A percentile compares a stretch with the other conserved stretches of the same genome.
phyloP scores from a whole-genome alignment of 2,888 invertebrate species.

The Vanessa cardui region DNA sequence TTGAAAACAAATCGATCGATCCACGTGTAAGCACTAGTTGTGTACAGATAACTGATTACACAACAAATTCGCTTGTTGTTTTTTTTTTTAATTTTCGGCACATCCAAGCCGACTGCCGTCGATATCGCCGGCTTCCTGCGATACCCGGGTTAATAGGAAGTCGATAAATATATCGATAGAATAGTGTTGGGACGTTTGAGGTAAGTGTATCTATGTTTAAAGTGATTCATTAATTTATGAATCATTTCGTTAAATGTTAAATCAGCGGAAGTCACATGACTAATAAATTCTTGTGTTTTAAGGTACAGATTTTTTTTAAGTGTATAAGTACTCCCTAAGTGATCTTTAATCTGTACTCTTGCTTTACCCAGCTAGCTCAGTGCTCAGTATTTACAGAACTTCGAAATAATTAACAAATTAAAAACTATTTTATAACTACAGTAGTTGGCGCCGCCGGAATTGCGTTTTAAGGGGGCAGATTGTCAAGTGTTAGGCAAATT shows the following conservation, averaged over 20 bases:
- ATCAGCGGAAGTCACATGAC: not conserved
- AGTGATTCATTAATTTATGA: not conserved
- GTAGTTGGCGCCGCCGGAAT: too few species aligned
- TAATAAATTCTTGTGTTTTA: too few species aligned
- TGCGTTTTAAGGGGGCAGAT: too few species aligned
- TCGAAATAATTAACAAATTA: too few species aligned
- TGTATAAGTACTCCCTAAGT: too few species aligned
- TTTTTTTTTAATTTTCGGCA: conserved; percentile 44
- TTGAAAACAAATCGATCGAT: conserved; percentile 45
- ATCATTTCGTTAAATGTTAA: not conserved
- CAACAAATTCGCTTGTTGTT: conserved; percentile 42
- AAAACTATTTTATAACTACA: too few species aligned
- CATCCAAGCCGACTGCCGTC: conserved; percentile 53
- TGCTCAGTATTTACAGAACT: too few species aligned
- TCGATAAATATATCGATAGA: conserved; percentile 32
- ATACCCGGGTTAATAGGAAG: conserved; percentile 26
- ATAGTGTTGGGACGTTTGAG: conserved; percentile 18
- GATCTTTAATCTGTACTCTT: too few species aligned
- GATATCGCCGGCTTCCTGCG: conserved; percentile 54
- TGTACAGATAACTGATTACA: conserved; percentile 52
- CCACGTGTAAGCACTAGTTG: conserved; percentile 46
- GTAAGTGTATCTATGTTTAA: conserved; percentile 24
- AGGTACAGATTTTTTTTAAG: too few species aligned
- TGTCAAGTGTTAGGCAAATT: too few species aligned
- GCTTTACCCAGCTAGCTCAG: too few species aligned